Evolutionary conservation across 2,888 invertebrate species (phyloP), one percentile per base, ranked within the genome.

Genomic region (Xylota segnis): DNA sequence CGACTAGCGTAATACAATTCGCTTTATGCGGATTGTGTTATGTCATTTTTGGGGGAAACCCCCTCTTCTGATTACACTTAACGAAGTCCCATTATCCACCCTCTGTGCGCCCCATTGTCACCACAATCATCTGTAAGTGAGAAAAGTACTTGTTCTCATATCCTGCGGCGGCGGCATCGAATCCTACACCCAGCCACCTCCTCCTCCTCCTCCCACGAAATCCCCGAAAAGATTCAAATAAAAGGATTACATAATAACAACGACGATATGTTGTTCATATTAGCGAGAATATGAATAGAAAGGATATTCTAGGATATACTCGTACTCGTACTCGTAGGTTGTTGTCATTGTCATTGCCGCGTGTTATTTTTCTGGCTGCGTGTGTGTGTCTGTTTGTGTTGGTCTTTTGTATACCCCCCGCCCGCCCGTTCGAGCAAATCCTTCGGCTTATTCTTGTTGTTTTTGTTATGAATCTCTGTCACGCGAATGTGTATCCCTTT

Each of bases 201-300:
- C 27, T 10, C 9, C 45, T 29, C n/a, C 18, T 16, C 14, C 34
- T 27, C 9, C 27, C n/a, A 12, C 45, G 10, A 37, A n/a, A 47
- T 16, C 18, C 34, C 75, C 12, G 18, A 56, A 45, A 54, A 54
- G 65, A 47, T 18, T 52, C 72, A 40, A 84, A 75, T 70, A 84
- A 65, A 86, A 86, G 86, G 86, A 86, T 86, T 86, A 86, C 86
- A 86, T 86, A 86, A 86, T 75, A 83, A 75, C 70, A 43, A 61
- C 59, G 45, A 54, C 81, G 79, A 66, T 66, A 66, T 77, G 68
- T 72, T 82, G 66, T 86, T 82, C 76, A 68, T 68, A 76, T 81
- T 71, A 82, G 86, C 82, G 81, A 54, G 63, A n/a, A 76, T 58
- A 61, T 79, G 56, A 79, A 74, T 68, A 18, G 47, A 56, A 70